Base-by-base conservation (phyloP, 1,140 invertebrate species). In the Drosophila azteca region DNA sequence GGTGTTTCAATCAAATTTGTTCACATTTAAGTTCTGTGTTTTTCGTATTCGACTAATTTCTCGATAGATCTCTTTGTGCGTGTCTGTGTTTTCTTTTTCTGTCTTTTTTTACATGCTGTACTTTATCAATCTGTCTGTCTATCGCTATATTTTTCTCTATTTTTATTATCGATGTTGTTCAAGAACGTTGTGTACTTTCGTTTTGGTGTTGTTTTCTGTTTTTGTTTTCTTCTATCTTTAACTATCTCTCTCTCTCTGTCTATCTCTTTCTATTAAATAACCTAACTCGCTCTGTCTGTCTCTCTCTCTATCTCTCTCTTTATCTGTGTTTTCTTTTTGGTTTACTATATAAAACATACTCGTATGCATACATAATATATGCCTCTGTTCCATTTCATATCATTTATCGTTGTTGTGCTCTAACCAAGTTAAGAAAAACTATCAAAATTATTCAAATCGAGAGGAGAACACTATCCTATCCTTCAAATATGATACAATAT, bases 321-420 rank as follows among this genome's bases (percentile, higher is more conserved):
- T 79, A 61, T 78, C 66, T 76, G 72, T 78, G 79, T 87, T 70
- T 52, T 6, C 13, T 55, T 60, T 67, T 77, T 61, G 53, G 62
- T 66, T 75, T 65, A 65, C 48, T 68, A 84, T 77, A 85, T 84
- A 75, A 87, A 76, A 68, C 29, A 49, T 81, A 84, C 68, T 85
- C 82, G 82, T 81, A 85, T 69, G 53, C 68, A 77, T 85, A 88
- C 83, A 87, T 81, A 85, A 77, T 76, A 88, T 82, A 89, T 82
- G 82, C 83, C 83, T 88, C 59, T 88, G 77, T 87, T 82, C 57
- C 55, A 49, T 69, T 68, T 46, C 77, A 77, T 84, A 87, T 74
- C 41, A 80, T 85, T 85, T 77, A 87, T 84, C 50, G 78, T 73
- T 83, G 78, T 83, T 82, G 74, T 82, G 48, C 59, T 74, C 57